Evolutionary conservation across 2,113 vertebrate genomes (phyloP).

Genomic region (Vidua macroura): DNA sequence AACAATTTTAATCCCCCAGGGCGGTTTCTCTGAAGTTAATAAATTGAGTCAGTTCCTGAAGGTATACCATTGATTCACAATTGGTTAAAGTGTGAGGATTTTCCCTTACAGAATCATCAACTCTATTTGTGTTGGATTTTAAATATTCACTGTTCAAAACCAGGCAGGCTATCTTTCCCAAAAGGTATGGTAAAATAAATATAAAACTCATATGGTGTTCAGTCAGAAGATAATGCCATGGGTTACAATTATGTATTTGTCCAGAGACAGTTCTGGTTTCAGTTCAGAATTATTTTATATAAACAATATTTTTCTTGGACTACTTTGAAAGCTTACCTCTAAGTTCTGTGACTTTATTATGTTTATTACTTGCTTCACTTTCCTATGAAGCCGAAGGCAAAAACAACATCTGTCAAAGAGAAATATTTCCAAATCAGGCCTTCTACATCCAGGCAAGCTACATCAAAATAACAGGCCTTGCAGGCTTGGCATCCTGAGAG

Average conservation of each 20-base stretch:
- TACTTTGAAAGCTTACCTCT: slow-evolving; percentile 56
- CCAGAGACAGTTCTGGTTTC: background rate
- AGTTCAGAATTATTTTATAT: slow-evolving; percentile 49
- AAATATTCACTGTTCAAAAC: background rate
- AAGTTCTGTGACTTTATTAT: slow-evolving; percentile 28
- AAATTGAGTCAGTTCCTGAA: background rate
- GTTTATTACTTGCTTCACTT: slow-evolving; percentile 43
- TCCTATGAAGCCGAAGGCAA: slow-evolving; percentile 1
- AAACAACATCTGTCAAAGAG: slow-evolving; percentile 55
- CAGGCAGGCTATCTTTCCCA: background rate
- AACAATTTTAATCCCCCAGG: background rate
- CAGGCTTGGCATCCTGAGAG: slow-evolving; percentile 25
- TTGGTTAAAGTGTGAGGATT: background rate
- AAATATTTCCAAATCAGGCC: background rate
- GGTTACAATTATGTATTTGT: background rate
- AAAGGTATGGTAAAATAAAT: background rate
- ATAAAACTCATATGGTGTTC: background rate
- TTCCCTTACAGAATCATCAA: background rate
- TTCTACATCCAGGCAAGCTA: slow-evolving; percentile 16
- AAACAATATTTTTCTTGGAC: slow-evolving; percentile 64
- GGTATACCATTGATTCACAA: background rate
- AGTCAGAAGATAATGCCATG: background rate
- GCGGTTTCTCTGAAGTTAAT: background rate
- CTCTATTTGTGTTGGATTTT: background rate
- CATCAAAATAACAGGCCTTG: slow-evolving; percentile 49